Evolutionary conservation across 2,797 vertebrate genomes (phyloP).

Genomic region (Capromys pilorides): DNA sequence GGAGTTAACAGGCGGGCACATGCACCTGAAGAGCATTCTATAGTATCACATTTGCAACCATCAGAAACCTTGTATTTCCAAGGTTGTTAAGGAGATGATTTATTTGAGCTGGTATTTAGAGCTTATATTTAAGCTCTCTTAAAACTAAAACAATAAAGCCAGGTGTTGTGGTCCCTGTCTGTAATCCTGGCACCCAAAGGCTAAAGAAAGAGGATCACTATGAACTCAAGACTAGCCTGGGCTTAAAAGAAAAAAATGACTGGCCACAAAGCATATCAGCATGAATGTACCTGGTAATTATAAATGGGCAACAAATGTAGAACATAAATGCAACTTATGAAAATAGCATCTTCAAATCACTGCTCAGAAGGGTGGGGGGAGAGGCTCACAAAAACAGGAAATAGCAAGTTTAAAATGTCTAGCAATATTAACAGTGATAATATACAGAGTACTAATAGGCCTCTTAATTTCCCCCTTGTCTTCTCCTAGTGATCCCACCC

Average conservation of each 20-base stretch:
- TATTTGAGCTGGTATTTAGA: neutral
- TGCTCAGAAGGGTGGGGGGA: slow-evolving; percentile 4
- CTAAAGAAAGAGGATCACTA: neutral
- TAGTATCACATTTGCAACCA: neutral
- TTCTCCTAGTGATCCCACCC: neutral
- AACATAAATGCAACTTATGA: neutral
- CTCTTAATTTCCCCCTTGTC: neutral
- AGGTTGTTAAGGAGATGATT: neutral
- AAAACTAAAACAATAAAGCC: neutral
- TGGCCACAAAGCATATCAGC: neutral
- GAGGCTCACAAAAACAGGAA: neutral
- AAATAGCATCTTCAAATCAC: slow-evolving; percentile 10
- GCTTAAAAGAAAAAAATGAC: neutral
- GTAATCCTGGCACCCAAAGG: neutral
- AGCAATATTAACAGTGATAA: neutral
- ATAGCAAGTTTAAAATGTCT: neutral
- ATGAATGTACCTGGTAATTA: neutral
- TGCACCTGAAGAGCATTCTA: slow-evolving; percentile 19
- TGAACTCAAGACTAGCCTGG: neutral
- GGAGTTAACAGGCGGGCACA: neutral
- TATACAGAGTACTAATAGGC: neutral
- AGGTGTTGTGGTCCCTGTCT: neutral
- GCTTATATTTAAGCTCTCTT: neutral
- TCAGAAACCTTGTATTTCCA: neutral
- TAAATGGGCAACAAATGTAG: neutral